Evolutionary conservation across 92 coral and sea anemone species (phyloP).

Genomic region (Zoanthus sociatus): DNA sequence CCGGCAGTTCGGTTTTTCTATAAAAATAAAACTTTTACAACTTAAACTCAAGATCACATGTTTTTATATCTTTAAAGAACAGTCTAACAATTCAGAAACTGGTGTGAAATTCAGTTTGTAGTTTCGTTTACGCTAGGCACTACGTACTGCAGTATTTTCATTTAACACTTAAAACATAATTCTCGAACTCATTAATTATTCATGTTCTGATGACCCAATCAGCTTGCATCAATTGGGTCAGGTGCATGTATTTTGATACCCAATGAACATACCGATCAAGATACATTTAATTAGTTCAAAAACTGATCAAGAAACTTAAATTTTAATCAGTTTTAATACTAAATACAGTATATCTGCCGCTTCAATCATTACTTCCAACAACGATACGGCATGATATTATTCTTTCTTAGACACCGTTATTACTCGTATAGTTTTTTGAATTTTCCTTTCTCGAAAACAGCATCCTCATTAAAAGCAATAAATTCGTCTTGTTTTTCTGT

Average conservation of each 20-base stretch:
- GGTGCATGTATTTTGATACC: not conserved
- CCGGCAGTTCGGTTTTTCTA: no score
- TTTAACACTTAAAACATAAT: no score
- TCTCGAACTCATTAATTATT: not conserved
- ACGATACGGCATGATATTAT: not conserved
- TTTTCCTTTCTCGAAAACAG: not conserved
- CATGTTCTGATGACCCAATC: not conserved
- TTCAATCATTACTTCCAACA: not conserved
- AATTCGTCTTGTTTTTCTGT: not conserved
- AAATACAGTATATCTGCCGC: no score
- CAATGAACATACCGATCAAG: not conserved
- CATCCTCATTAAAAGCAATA: not conserved
- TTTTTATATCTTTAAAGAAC: no score
- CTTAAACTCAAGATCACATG: no score
- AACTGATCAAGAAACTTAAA: not conserved
- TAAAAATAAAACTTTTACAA: no score
- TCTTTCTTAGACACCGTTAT: no score
- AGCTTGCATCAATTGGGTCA: not conserved
- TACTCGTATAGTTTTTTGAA: not conserved
- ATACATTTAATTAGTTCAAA: not conserved
- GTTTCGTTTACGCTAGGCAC: no score
- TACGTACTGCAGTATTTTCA: no score
- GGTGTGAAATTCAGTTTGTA: no score
- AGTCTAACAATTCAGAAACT: no score
- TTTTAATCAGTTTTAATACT: not conserved